Evolutionary conservation across 1,140 invertebrate genomes (phyloP).

Genomic region (Holotrichia oblita): DNA sequence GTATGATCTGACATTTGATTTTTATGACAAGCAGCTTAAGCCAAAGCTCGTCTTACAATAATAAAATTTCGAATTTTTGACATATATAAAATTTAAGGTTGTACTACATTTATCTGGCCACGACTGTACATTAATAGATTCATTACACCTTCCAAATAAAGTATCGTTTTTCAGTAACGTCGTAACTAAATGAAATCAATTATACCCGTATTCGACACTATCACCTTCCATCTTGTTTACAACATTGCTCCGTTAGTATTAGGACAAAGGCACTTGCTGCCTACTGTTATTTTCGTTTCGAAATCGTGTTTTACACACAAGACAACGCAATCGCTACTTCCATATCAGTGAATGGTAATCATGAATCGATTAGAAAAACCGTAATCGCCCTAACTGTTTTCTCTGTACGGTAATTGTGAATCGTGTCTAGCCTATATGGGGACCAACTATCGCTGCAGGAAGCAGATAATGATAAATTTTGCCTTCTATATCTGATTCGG

Average conservation of each 20-base stretch:
- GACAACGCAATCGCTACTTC: constrained; percentile 32
- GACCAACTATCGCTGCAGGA: constrained; percentile 18
- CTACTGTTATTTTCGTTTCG: constrained; percentile 27
- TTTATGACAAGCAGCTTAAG: no score
- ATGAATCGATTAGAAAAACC: constrained; percentile 33
- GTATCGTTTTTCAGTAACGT: no score
- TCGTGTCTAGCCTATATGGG: neutral
- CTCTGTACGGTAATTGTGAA: constrained; percentile 1
- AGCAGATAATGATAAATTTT: constrained; percentile 32
- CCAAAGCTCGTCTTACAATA: no score
- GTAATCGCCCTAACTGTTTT: constrained; percentile 30
- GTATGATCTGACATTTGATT: no score
- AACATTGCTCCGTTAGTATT: neutral
- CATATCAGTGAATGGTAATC: constrained; percentile 27
- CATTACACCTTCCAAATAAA: no score
- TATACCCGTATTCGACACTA: neutral
- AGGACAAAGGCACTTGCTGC: constrained; percentile 15
- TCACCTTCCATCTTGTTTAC: constrained; percentile 14
- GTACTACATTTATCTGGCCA: no score
- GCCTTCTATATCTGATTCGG: constrained; percentile 20
- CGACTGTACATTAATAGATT: no score
- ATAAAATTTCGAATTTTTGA: no score
- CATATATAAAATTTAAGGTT: no score
- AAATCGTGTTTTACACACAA: constrained; percentile 22
- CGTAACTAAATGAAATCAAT: neutral